Percentiles rank a stretch among this genome's conserved stretches.
Conservation (phyloP, 2,113 vertebrate genomes). For the Phoenicopterus ruber region DNA sequence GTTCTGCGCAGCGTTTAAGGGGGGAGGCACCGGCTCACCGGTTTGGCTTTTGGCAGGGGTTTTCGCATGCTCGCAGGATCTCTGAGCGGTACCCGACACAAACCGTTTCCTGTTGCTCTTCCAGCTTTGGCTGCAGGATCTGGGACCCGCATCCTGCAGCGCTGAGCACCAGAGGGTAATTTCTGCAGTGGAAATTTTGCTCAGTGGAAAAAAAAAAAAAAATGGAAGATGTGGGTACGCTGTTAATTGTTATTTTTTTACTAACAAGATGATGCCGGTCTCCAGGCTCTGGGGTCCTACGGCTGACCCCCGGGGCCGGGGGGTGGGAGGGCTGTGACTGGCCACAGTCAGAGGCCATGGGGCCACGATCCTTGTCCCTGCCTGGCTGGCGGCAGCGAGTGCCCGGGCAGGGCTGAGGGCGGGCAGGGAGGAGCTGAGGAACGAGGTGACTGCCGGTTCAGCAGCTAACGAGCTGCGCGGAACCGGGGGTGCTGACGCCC, state of each 20-base stretch:
- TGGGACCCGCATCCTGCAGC: not conserved
- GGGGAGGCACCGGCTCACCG: not conserved
- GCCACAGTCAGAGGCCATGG: not conserved
- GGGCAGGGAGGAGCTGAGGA: not conserved
- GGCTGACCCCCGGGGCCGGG: accelerated
- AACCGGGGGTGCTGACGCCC: not conserved
- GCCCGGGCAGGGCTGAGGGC: accelerated
- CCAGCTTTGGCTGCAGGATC: not conserved
- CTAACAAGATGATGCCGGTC: accelerated
- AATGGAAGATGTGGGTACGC: not conserved
- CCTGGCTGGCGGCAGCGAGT: not conserved
- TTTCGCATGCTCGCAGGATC: not conserved
- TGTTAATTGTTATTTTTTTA: accelerated
- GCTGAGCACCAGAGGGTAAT: not conserved
- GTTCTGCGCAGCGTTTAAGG: not conserved
- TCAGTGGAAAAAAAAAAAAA: not conserved
- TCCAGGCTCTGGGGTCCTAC: not conserved
- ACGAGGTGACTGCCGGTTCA: accelerated
- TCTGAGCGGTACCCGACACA: not conserved
- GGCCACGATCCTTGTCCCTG: not conserved
- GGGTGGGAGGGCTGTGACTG: not conserved
- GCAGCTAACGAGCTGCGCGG: not conserved
- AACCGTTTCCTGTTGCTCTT: constrained; percentile 41
- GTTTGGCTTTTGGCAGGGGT: not conserved
- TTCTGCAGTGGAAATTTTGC: not conserved